Percentiles rank a stretch among this genome's conserved stretches.
Conservation (phyloP, 2,888 invertebrate species). For the Acronicta psi region DNA sequence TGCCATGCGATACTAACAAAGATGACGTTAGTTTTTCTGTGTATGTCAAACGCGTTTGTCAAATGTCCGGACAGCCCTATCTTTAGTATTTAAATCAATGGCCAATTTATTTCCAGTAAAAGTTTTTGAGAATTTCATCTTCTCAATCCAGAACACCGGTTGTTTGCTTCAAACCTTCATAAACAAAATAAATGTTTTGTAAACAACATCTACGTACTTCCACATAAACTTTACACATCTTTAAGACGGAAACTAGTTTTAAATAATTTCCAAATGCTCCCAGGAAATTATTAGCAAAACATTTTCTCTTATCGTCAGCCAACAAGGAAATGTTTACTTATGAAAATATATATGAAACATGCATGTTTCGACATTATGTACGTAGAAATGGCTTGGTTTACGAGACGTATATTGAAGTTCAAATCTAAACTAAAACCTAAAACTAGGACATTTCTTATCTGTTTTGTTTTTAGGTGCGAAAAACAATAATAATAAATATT, state of each 20-base stretch:
- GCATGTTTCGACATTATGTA: not conserved
- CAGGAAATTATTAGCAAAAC: conserved; percentile 49
- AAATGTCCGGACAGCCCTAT: too few relatives aligned
- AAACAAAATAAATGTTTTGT: conserved; percentile 45
- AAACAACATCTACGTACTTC: conserved; percentile 30
- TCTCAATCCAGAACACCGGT: not conserved
- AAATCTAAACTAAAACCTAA: not conserved
- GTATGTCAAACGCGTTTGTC: too few relatives aligned
- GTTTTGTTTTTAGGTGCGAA: too few relatives aligned
- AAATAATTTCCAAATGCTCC: conserved; percentile 43
- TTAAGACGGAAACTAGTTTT: conserved; percentile 38
- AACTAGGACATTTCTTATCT: too few relatives aligned
- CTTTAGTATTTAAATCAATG: too few relatives aligned
- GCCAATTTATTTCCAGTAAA: too few relatives aligned
- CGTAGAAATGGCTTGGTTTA: not conserved
- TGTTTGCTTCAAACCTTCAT: conserved; percentile 11
- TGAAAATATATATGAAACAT: conserved; percentile 4
- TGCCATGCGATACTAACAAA: too few relatives aligned
- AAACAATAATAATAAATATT: too few relatives aligned
- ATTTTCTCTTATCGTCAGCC: conserved; percentile 40
- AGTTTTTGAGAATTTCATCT: not conserved
- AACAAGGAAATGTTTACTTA: conserved; percentile 40
- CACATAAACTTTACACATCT: conserved; percentile 18
- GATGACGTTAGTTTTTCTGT: too few relatives aligned
- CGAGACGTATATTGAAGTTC: not conserved